Conservation (phyloP, 2,888 invertebrate genomes). For the Branchellion lobata region DNA sequence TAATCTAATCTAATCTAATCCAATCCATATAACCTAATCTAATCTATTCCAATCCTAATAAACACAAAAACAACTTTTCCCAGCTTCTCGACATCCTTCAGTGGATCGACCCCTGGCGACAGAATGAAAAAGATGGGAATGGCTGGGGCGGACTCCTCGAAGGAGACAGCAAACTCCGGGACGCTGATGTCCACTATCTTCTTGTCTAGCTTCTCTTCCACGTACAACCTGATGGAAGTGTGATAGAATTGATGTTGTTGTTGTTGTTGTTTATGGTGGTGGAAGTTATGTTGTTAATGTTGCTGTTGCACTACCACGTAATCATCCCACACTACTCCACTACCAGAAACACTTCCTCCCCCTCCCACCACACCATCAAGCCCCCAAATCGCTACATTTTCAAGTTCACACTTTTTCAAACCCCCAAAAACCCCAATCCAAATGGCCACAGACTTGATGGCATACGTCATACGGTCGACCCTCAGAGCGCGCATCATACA, state of each 20-base stretch:
- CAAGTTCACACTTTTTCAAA: neutral
- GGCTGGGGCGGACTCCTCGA: constrained; percentile 86
- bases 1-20: too few species aligned
- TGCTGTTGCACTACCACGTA: neutral
- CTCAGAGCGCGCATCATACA: constrained; percentile 91
- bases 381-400: too few species aligned
- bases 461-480: constrained; percentile 94
- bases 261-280: too few species aligned
- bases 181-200: constrained; percentile 87
- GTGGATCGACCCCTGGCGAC: constrained; percentile 91
- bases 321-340: neutral
- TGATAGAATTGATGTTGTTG: neutral
- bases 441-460: constrained; percentile 71
- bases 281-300: too few species aligned
- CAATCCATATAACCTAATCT: too few species aligned
- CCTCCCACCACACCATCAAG: too few species aligned
- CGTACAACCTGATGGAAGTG: constrained; percentile 75
- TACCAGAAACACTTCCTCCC: too few species aligned
- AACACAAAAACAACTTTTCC: constrained; percentile 67
- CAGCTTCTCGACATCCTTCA: constrained; percentile 88
- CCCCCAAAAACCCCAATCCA: too few species aligned
- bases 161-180: constrained; percentile 87
- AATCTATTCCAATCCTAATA: too few species aligned
- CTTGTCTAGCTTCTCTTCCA: constrained; percentile 87
- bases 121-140: constrained; percentile 95